Evolutionary conservation across 2,113 vertebrate genomes (phyloP).

Genomic region (Sialia sialis): DNA sequence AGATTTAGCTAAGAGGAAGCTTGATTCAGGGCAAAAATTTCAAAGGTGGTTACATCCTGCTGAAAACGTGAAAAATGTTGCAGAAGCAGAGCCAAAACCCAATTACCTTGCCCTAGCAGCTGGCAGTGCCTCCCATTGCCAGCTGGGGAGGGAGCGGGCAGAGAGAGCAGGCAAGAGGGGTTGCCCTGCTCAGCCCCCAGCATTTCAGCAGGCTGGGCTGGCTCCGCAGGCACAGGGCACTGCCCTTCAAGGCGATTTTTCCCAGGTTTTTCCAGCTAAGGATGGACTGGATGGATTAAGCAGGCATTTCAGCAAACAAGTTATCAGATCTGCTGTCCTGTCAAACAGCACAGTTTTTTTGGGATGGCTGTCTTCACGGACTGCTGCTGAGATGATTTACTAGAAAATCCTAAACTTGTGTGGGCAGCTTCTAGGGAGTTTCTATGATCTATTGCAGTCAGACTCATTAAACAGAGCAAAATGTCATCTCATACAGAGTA

Average conservation of each 20-base stretch:
- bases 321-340: background rate
- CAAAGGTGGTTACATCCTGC: background rate
- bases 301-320: background rate
- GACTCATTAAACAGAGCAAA: background rate
- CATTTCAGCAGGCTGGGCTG: background rate
- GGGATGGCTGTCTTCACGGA: background rate
- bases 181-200: background rate
- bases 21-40: background rate
- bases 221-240: background rate
- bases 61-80: background rate
- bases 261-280: background rate
- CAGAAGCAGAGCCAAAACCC: background rate
- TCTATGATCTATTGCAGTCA: background rate
- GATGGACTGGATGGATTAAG: background rate
- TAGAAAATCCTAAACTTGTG: background rate
- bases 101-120: background rate
- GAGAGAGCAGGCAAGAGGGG: accelerated
- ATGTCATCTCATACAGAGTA: background rate
- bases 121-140: background rate
- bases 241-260: background rate
- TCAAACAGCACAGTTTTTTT: background rate
- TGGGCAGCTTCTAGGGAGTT: background rate
- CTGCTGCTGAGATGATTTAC: background rate
- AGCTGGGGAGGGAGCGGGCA: background rate
- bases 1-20: background rate